Evolutionary conservation across 2,888 invertebrate genomes (phyloP), one percentile per base, ranked within the genome.

Genomic region (Anagyrus pseudococci): DNA sequence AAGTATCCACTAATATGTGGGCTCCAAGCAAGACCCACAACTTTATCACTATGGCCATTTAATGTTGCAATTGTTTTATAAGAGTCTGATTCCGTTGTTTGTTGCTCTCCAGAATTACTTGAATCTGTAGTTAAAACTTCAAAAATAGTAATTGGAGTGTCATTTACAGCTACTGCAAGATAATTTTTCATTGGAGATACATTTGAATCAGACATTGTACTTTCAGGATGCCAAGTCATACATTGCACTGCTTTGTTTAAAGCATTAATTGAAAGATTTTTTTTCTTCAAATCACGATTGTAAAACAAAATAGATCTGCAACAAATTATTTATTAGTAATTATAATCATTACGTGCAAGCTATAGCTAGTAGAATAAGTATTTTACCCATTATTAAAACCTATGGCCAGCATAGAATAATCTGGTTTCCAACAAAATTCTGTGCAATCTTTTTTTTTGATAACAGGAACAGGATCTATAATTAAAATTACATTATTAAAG

Each of bases 171-270:
- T 6, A 85, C 78, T 0, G 91, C 89, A 37, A 93, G 80, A 79
- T 89, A 88, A 77, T 88, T 83, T 61, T 83, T 82, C 71, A 85
- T 84, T 0, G 82, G 81, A 0, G 89, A 89, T 49, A 83, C 78
- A 25, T 81, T 82, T 15, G 80, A 77, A 43, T 87, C 86, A 23
- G 81, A 82, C 0, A 85, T 84, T 0, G 87, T 88, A 67, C 86
- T 86, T 53, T 84, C 82, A 0, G 92, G 91, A 80, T 93, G 92
- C 92, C 92, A 93, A 4, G 82, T 83, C 1, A 91, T 75, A 58
- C 84, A 83, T 72, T 89, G 87, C 25, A 93, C 84, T 59, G 85
- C 78, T 81, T 89, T 90, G 53, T 87, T 86, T 73, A 81, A 83
- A 3, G 83, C 75, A 61, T 83, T 83, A 3, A 87, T 77, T 4